Conservation (phyloP, 2,113 vertebrate genomes). For the Cephalopterus ornatus region DNA sequence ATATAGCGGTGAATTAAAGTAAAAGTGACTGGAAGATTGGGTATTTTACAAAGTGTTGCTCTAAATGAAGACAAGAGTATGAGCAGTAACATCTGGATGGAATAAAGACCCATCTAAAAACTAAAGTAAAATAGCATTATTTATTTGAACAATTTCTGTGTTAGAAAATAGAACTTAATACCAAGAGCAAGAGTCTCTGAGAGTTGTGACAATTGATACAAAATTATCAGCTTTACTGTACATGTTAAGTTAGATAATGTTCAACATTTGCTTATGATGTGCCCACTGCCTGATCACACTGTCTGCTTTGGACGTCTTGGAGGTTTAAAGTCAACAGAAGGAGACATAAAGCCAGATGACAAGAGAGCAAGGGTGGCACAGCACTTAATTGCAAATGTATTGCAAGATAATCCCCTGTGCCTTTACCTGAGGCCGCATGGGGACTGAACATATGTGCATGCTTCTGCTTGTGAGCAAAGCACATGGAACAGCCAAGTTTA, state of each 20-base stretch:
- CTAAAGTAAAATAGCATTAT: constrained; percentile 18
- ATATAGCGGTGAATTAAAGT: constrained; percentile 27
- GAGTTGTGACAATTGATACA: neutral
- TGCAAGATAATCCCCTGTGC: neutral
- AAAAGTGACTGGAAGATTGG: constrained; percentile 32
- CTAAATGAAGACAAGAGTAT: constrained; percentile 20
- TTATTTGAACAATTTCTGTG: constrained; percentile 32
- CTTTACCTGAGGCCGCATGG: neutral
- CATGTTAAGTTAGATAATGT: neutral
- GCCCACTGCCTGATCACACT: neutral
- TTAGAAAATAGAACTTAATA: neutral
- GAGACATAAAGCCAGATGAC: neutral
- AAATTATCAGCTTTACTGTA: neutral
- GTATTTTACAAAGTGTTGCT: constrained; percentile 30
- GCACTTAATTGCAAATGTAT: neutral
- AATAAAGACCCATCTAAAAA: constrained; percentile 53
- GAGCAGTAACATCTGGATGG: constrained; percentile 56
- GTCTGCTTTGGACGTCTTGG: neutral
- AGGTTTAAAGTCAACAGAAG: neutral
- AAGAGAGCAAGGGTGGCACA: neutral
- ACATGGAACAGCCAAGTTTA: neutral
- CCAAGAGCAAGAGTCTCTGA: neutral
- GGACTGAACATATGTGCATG: neutral
- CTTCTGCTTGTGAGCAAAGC: neutral
- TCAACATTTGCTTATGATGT: neutral